Evolutionary conservation across 2,888 invertebrate species (phyloP), one percentile per base, ranked within the genome.

Genomic region (Leucozona laternaria): DNA sequence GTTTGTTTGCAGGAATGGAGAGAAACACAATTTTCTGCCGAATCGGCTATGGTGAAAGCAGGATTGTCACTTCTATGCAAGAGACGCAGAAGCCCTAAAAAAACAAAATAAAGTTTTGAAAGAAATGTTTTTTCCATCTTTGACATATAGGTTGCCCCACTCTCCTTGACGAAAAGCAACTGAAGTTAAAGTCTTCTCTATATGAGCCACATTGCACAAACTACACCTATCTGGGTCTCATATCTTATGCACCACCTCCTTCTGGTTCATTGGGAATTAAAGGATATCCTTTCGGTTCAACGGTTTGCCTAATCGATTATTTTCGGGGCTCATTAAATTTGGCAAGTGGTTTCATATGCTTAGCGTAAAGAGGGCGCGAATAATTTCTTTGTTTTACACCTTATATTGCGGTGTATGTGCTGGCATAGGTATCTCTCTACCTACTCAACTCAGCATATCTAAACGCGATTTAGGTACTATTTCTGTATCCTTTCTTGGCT

Each of bases 311-410:
- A 85, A 85, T 85, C 85, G 85, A 85, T 85, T 85, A 62, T 81
- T 85, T 85, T 85, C 53, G 77, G 81, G 81, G 73, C 81, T 85
- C 85, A 85, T 85, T 85, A 85, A 85, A 81, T 81, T 85, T 81
- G 85, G 85, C 77, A 81, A 85, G 81, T 77, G 85, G 81, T 81
- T 81, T 85, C 85, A 85, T 85, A 85, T 85, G 85, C 81, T 85
- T 70, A 77, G 81, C 77, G 64, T 22, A 85, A 73, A 62, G 68
- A 68, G 81, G 85, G 81, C 85, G 85, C 85, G 85, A 85, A 85
- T 78, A 81, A 85, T 81, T 85, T 85, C 85, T 85, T 81, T 85
- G 85, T 85, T 85, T 85, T 85, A 85, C 85, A 85, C 85, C 85
- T 85, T 53, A 11, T 13, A 53, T 22, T 43, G 28, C 10, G 6